phyloP scores from a whole-genome alignment of 2,797 vertebrate species.

The Emydoidea blandingii region DNA sequence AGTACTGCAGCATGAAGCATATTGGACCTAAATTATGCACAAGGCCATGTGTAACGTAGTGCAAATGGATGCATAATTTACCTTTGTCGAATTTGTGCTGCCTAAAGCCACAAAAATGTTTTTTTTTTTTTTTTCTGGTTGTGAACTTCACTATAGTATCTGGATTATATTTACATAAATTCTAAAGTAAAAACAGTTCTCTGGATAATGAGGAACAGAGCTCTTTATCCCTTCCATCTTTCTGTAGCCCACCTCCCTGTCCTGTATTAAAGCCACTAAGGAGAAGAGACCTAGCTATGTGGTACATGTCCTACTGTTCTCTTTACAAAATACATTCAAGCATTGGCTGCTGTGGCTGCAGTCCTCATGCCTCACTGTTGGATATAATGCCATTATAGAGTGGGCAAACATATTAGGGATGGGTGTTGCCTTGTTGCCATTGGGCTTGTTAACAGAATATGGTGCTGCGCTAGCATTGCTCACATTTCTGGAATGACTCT shows the following conservation, averaged over 20 bases:
- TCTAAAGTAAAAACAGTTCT: neutral
- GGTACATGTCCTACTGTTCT: neutral
- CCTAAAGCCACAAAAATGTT: neutral
- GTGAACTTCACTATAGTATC: neutral
- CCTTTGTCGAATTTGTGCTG: neutral
- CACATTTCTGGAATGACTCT: neutral
- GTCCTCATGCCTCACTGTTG: neutral
- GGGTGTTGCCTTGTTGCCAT: neutral
- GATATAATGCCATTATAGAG: neutral
- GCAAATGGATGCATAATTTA: neutral
- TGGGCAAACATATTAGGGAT: fast-evolving
- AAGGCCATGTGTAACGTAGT: neutral
- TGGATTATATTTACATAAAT: neutral
- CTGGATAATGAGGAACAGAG: neutral
- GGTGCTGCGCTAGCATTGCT: neutral
- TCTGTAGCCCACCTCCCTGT: neutral
- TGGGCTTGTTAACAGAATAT: neutral
- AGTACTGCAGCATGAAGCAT: fast-evolving
- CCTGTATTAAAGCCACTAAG: neutral
- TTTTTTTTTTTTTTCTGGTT: neutral
- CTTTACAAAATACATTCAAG: neutral
- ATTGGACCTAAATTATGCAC: neutral
- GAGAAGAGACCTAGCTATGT: neutral
- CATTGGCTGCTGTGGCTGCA: neutral
- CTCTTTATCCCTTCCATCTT: neutral